Conservation (phyloP, 2,797 vertebrate genomes). For the Selene dorsalis region DNA sequence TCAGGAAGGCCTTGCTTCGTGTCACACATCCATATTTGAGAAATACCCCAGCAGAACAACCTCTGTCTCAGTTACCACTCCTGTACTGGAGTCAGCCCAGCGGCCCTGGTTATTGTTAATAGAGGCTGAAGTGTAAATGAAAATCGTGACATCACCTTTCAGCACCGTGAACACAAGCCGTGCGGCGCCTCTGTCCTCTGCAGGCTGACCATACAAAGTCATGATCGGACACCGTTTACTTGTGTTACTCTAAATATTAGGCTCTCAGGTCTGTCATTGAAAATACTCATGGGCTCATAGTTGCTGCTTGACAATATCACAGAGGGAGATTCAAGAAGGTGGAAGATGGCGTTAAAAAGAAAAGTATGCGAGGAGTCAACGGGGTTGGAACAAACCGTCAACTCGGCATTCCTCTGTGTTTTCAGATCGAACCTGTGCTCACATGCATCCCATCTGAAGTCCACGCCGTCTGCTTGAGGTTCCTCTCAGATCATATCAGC, state of each 20-base stretch:
- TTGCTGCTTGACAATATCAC: not conserved
- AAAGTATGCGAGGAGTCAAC: too few relatives aligned
- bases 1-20: too few relatives aligned
- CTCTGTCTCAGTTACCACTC: not conserved
- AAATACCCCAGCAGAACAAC: not conserved
- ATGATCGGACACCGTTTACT: conserved; percentile 21
- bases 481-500: conserved; percentile 48
- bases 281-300: conserved; percentile 6
- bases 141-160: not conserved
- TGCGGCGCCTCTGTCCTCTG: not conserved
- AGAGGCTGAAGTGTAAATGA: conserved; percentile 1
- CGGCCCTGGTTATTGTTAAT: conserved; percentile 24
- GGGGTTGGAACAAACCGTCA: not conserved
- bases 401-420: too few relatives aligned
- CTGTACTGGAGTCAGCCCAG: conserved; percentile 3
- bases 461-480: not conserved
- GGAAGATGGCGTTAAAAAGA: too few relatives aligned
- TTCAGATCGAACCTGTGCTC: not conserved
- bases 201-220: conserved; percentile 75
- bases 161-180: conserved; percentile 5
- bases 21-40: conserved; percentile 1
- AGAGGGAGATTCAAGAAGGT: not conserved
- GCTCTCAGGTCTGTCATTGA: conserved; percentile 25
- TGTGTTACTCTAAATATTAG: conserved; percentile 67
- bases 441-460: not conserved